Evolutionary conservation across 2,888 invertebrate species (phyloP).

Genomic region (Catocala nupta): DNA sequence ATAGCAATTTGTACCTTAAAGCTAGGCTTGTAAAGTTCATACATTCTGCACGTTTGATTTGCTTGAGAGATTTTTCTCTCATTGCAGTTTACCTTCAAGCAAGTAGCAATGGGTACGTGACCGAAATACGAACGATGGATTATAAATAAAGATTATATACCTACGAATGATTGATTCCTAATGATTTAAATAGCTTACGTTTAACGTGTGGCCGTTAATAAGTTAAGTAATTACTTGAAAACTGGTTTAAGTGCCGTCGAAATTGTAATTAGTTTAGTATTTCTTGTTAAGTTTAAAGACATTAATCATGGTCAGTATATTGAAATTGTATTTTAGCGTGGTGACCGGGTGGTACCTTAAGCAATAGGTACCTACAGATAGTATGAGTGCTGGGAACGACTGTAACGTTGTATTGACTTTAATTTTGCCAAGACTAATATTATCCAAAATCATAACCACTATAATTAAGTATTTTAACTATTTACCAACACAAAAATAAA

Average conservation of each 20-base stretch:
- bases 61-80: slow-evolving; percentile 29
- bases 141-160: slow-evolving; percentile 21
- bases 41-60: slow-evolving; percentile 18
- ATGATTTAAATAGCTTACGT: slow-evolving; percentile 35
- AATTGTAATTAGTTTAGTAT: not conserved
- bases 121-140: slow-evolving; percentile 43
- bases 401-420: no score
- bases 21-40: slow-evolving; percentile 18
- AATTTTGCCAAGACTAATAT: no score
- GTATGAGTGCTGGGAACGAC: no score
- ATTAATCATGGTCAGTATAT: no score
- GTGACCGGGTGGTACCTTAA: no score
- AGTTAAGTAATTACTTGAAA: slow-evolving; percentile 18
- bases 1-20: slow-evolving; percentile 40
- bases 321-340: no score
- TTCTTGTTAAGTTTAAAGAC: no score
- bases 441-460: no score
- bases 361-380: no score
- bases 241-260: not conserved
- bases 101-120: slow-evolving; percentile 27
- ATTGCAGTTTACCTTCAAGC: slow-evolving; percentile 43
- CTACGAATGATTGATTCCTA: slow-evolving; percentile 40
- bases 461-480: no score
- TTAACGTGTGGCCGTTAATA: slow-evolving; percentile 9
- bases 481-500: no score